phyloP scores from a whole-genome alignment of 2,797 vertebrate genomes.

The Momotus momota region DNA sequence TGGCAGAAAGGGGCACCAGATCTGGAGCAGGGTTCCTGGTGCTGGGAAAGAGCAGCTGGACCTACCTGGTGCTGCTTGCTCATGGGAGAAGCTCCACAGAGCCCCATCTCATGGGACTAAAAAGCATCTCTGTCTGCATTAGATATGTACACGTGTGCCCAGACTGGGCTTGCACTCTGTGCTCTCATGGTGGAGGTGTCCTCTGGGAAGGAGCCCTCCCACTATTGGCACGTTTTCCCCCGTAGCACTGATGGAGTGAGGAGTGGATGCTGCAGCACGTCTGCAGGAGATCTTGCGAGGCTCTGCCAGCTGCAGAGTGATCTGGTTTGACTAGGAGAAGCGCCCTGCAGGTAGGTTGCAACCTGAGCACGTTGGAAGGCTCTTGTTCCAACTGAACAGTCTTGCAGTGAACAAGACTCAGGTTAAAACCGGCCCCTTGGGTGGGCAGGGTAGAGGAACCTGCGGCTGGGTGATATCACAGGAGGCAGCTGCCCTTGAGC shows the following conservation, averaged over 20 bases:
- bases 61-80: not conserved
- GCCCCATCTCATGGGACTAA: not conserved
- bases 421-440: not conserved
- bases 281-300: not conserved
- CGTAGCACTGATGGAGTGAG: not conserved
- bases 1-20: not conserved
- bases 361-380: not conserved
- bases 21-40: not conserved
- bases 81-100: not conserved
- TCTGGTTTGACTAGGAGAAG: not conserved
- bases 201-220: not conserved
- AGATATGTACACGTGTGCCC: accelerated
- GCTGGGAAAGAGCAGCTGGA: not conserved
- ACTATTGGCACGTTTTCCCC: not conserved
- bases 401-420: accelerated
- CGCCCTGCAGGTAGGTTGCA: conserved; percentile 28
- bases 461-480: not conserved
- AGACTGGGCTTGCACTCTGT: not conserved
- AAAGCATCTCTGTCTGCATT: not conserved
- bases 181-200: not conserved
- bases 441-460: not conserved
- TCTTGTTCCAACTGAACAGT: not conserved
- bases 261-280: not conserved
- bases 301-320: not conserved
- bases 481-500: not conserved